A percentile compares a stretch with the other conserved stretches of the same genome.
Evolutionary conservation across 2,113 vertebrate species (phyloP).

Genomic region (Euleptes europaea): DNA sequence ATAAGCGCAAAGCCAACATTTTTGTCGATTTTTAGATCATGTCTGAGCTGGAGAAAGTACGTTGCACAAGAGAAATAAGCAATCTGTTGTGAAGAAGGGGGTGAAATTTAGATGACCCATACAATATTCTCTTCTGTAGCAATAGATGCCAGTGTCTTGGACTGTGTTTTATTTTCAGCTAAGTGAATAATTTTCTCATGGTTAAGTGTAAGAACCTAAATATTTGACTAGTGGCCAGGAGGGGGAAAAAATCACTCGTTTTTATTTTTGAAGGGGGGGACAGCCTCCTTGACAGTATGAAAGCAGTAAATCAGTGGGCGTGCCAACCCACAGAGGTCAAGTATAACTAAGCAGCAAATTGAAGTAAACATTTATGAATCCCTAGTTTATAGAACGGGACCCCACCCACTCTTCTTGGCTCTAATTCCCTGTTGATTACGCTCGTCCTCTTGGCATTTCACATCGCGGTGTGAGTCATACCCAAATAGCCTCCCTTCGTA

Average conservation of each 20-base stretch:
- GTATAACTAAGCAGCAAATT: conserved; percentile 84
- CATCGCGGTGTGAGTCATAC: conserved; percentile 71
- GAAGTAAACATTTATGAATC: conserved; percentile 93
- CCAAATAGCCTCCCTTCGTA: conserved; percentile 69
- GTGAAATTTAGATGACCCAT: conserved; percentile 37
- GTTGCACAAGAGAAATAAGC: conserved; percentile 44
- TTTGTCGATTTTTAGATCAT: conserved; percentile 37
- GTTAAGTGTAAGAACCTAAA: conserved; percentile 31
- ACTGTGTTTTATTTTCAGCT: conserved; percentile 10
- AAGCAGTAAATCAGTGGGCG: conserved; percentile 74
- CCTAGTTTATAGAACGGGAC: conserved; percentile 87
- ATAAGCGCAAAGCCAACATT: neutral
- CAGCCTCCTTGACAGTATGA: conserved; percentile 59
- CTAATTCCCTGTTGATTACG: conserved; percentile 82
- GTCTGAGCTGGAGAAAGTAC: conserved; percentile 40
- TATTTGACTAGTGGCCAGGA: conserved; percentile 44
- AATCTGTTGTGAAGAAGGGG: conserved; percentile 15
- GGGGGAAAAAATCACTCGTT: conserved; percentile 56
- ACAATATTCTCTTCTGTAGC: neutral
- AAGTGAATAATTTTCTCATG: neutral
- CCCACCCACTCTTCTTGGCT: conserved; percentile 88
- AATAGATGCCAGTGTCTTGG: neutral
- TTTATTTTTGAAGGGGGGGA: conserved; percentile 57
- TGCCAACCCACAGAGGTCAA: conserved; percentile 90
- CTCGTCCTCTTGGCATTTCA: conserved; percentile 78